Evolutionary conservation across 1,140 invertebrate species (phyloP), one percentile per base, ranked within the genome.

Genomic region (Anastrepha obliqua): DNA sequence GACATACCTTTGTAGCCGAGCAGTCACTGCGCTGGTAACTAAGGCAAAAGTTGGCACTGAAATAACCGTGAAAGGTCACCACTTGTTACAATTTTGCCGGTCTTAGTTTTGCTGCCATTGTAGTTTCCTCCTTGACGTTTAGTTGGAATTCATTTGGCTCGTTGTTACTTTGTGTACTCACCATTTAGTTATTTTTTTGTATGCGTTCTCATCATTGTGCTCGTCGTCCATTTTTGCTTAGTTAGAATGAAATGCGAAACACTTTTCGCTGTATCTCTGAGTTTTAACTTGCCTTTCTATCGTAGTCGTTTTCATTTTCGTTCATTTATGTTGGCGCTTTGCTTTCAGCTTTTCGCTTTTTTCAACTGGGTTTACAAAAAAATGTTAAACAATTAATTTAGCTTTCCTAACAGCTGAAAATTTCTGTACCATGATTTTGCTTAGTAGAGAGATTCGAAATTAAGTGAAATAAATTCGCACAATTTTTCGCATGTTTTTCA

Each of bases 231-330:
- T 47, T 47, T 47, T 81, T 47, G 55, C 29, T 81, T 81, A 81
- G 74, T n/a, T 42, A 51, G 55, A 81, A 81, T 81, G 74, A 81
- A 81, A 81, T 81, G n/a, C 74, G 47, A 81, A 81, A 81, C 20
- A 81, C 29, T 81, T 81, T 81, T 81, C 74, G 47, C n/a, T 55
- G 44, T 17, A 81, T 81, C 44, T 81, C 55, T 81, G 74, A 55
- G 51, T 81, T 81, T 81, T 17, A 9, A 55, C 17, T 39, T 62
- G 60, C 17, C 8, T n/a, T 62, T 62, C 17, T 1, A 4, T 62
- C 60, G 13, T 17, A 13, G 11, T 47, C 42, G 42, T 11, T 74
- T 5, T 74, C 67, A 44, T 44, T 74, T 74, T 39, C 15, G 39
- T 4, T 6, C 6, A 20, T 64, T 39, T 67, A 13, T 29, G 65